Conservation (phyloP, 2,888 invertebrate species). For the Callinectes sapidus region DNA sequence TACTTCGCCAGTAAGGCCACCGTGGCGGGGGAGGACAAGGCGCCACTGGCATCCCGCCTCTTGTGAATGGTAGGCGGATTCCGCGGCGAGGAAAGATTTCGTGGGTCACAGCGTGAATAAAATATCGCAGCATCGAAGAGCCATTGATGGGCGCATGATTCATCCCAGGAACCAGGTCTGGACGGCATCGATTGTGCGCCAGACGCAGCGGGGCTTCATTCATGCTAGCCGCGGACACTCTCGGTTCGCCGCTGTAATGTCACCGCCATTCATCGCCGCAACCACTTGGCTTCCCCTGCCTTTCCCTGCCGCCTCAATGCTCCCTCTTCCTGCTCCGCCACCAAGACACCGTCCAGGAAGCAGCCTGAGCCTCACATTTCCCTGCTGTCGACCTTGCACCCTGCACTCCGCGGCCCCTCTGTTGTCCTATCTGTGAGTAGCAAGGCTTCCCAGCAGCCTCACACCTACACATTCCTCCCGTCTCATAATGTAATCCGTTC, state of each 20-base stretch:
- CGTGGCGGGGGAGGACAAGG: not conserved
- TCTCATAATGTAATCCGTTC: not conserved
- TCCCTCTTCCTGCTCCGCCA: not conserved
- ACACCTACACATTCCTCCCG: not conserved
- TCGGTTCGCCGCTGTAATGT: constrained; percentile 17
- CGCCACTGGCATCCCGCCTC: not conserved
- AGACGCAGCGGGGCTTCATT: constrained; percentile 21
- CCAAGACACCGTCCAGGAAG: not conserved
- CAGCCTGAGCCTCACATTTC: not conserved
- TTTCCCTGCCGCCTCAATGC: not conserved
- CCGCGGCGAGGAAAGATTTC: not conserved
- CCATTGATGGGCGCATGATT: constrained; percentile 37
- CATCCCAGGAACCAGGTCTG: constrained; percentile 12
- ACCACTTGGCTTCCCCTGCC: not conserved
- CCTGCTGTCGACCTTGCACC: not conserved
- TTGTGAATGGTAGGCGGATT: constrained; percentile 16
- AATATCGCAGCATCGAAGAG: constrained; percentile 22
- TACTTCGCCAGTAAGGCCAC: not conserved
- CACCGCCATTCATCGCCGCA: constrained; percentile 24
- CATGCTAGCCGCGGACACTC: constrained; percentile 5
- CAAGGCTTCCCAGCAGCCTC: not conserved
- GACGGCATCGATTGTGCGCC: constrained; percentile 23
- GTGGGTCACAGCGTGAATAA: constrained; percentile 33
- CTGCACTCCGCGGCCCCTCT: not conserved
- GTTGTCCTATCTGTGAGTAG: not conserved